These are phyloP conservation scores for Porphyrio hochstetteri DNA, from an alignment of 2,113 vertebrate species.

Conservation along the genomic window DNA sequence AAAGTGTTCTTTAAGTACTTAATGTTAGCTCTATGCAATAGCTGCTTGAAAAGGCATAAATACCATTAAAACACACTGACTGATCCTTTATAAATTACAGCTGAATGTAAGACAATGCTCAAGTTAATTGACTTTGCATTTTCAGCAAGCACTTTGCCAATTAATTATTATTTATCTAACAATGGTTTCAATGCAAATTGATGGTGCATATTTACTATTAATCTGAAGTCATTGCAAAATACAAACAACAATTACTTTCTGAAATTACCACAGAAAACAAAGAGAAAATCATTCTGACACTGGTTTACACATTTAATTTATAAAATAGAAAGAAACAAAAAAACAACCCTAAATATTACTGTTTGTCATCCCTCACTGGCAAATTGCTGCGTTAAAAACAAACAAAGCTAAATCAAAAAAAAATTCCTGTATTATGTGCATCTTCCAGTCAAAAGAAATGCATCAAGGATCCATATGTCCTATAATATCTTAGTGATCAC, in stretches of 20 bases:
- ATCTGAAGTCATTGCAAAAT: conserved; percentile 7
- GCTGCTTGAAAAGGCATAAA: conserved; percentile 36
- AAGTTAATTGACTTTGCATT: conserved; percentile 62
- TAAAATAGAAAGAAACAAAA: background rate
- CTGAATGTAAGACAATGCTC: conserved; percentile 36
- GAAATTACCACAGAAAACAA: conserved; percentile 19
- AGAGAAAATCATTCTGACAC: conserved; percentile 11
- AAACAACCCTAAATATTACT: background rate
- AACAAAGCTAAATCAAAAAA: background rate
- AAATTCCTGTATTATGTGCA: background rate
- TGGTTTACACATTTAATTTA: background rate
- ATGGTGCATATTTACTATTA: conserved; percentile 40
- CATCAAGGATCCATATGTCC: background rate
- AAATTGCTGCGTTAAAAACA: background rate
- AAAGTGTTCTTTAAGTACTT: conserved; percentile 10
- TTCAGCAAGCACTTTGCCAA: conserved; percentile 35
- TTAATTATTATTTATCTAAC: conserved; percentile 58
- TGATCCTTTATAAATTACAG: conserved; percentile 34
- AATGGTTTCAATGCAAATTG: conserved; percentile 36
- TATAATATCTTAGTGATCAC: background rate
- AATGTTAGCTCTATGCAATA: background rate
- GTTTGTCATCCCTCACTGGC: background rate
- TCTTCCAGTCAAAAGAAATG: background rate
- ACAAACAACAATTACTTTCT: conserved; percentile 44
- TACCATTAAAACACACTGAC: conserved; percentile 10